Conservation (phyloP, 2,113 vertebrate genomes). For the Tamias sibiricus region DNA sequence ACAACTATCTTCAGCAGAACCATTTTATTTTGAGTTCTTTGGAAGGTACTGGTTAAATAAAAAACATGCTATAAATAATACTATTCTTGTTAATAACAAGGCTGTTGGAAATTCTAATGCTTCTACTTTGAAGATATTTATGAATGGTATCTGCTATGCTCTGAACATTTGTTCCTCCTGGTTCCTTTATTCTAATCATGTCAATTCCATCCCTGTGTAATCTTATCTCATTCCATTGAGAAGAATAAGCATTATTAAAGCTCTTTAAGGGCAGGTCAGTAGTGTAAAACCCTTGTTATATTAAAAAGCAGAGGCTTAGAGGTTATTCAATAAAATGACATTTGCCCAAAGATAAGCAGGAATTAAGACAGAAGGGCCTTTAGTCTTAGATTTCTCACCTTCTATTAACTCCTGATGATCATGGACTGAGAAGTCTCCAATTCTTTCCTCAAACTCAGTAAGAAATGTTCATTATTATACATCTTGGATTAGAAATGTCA, state of each 20-base stretch:
- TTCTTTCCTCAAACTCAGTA: not conserved
- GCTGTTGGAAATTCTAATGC: not conserved
- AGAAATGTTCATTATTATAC: not conserved
- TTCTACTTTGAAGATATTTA: constrained; percentile 40
- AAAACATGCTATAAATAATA: not conserved
- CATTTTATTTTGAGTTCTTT: constrained; percentile 39
- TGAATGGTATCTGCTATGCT: not conserved
- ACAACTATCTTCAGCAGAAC: not conserved
- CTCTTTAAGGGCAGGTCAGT: not conserved
- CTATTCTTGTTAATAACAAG: not conserved
- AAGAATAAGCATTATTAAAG: constrained; percentile 41
- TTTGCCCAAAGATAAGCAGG: constrained; percentile 36
- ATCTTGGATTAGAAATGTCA: constrained; percentile 28
- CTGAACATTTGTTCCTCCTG: constrained; percentile 13
- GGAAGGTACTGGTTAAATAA: not conserved
- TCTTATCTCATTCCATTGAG: constrained; percentile 46
- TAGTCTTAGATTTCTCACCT: constrained; percentile 5
- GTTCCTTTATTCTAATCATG: constrained; percentile 28
- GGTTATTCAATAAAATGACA: constrained; percentile 46
- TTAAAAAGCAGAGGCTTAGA: constrained; percentile 47
- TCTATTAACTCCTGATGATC: not conserved
- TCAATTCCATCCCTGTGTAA: constrained; percentile 34
- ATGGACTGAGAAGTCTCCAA: not conserved
- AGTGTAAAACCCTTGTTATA: constrained; percentile 25
- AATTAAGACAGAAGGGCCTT: constrained; percentile 47